Percentiles rank a stretch among this genome's conserved stretches.
Conservation (phyloP, 2,888 invertebrate genomes). For the Eupeodes luniger region DNA sequence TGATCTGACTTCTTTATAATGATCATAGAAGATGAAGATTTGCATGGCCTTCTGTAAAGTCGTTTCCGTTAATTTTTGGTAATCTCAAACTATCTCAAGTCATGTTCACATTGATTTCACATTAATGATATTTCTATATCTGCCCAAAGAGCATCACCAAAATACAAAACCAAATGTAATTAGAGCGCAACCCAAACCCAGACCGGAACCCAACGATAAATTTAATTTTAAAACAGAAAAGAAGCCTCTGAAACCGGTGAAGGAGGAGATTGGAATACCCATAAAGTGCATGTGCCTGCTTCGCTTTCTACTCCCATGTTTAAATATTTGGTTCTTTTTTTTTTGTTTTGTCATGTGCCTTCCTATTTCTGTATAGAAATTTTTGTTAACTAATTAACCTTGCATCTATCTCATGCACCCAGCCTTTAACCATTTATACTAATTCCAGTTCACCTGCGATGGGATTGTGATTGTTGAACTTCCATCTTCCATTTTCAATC, state of each 20-base stretch:
- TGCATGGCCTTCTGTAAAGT: background rate
- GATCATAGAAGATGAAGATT: too few relatives aligned
- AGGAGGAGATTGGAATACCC: background rate
- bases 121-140: slow-evolving; percentile 14
- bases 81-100: background rate
- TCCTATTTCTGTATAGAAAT: background rate
- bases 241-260: background rate
- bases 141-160: slow-evolving; percentile 10
- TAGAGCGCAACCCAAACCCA: background rate
- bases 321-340: slow-evolving; percentile 25
- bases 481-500: slow-evolving; percentile 35
- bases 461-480: slow-evolving; percentile 62
- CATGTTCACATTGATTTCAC: slow-evolving; percentile 21
- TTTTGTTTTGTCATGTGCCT: slow-evolving; percentile 44
- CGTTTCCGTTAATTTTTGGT: background rate
- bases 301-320: slow-evolving; percentile 58
- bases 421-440: slow-evolving; percentile 51
- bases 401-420: slow-evolving; percentile 60
- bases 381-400: slow-evolving; percentile 71
- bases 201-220: slow-evolving; percentile 15
- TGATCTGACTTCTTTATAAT: too few relatives aligned
- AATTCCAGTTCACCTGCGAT: slow-evolving; percentile 72
- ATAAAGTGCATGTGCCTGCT: slow-evolving; percentile 50
- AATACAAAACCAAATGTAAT: background rate
- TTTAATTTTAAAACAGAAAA: slow-evolving; percentile 5